These are phyloP conservation scores for Ctenodactylus gundi DNA, from an alignment of 2,113 vertebrate genomes.

Conservation along the genomic window DNA sequence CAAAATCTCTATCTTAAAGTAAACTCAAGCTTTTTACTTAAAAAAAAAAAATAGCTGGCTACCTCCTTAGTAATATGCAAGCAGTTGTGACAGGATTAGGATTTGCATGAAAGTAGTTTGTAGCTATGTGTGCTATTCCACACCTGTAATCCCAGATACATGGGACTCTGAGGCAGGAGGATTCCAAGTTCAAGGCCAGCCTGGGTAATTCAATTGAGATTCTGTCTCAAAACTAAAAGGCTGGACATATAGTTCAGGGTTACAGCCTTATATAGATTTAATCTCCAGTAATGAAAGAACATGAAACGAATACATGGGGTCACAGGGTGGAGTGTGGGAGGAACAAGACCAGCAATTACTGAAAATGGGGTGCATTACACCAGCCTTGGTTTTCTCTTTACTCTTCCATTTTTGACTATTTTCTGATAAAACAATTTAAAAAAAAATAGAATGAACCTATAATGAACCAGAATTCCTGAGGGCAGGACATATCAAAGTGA, in stretches of 20 bases:
- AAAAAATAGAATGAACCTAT: neutral
- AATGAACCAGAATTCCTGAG: neutral
- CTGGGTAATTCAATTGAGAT: neutral
- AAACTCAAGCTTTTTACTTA: neutral
- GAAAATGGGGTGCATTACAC: neutral
- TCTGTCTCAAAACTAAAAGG: neutral
- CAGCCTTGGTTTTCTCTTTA: neutral
- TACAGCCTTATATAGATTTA: neutral
- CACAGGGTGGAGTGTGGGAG: rapidly evolving
- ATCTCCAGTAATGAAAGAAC: neutral
- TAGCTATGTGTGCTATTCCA: neutral
- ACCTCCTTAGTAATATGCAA: neutral
- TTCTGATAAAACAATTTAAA: neutral
- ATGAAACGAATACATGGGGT: rapidly evolving
- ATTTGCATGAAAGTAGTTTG: neutral
- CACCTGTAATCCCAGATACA: neutral
- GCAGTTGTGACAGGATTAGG: neutral
- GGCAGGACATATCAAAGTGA: neutral
- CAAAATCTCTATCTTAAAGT: neutral
- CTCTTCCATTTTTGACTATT: neutral
- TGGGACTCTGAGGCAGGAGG: neutral
- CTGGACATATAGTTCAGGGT: neutral
- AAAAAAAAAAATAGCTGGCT: neutral
- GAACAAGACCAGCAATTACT: neutral
- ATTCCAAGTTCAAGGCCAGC: neutral